A percentile compares a stretch with the other conserved stretches of the same genome.
Evolutionary conservation across 2,888 invertebrate species (phyloP).

Genomic region (Tipula vernalis): DNA sequence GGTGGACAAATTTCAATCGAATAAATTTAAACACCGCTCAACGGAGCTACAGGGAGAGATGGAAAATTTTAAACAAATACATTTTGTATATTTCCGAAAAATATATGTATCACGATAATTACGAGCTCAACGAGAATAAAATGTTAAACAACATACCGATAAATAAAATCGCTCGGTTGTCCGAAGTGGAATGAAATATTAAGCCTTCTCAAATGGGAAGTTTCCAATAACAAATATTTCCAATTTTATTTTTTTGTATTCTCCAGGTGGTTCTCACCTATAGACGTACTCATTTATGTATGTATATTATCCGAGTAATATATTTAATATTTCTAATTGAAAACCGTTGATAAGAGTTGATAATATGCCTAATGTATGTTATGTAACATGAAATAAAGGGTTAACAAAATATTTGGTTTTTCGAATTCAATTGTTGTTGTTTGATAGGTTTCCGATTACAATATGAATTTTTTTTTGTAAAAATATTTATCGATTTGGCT

Average conservation of each 20-base stretch:
- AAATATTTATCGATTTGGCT: not conserved
- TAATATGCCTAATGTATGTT: not conserved
- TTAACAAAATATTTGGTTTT: not conserved
- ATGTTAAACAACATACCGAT: no score
- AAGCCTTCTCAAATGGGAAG: no score
- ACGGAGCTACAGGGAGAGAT: no score
- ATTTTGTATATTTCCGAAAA: no score
- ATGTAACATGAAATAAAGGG: not conserved
- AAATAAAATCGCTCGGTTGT: no score
- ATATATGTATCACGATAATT: no score
- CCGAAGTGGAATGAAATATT: no score
- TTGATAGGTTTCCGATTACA: not conserved
- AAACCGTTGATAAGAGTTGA: not conserved
- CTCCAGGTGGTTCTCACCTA: not conserved
- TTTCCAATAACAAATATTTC: not conserved
- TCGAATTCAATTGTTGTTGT: not conserved
- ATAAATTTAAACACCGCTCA: no score
- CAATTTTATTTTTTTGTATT: not conserved
- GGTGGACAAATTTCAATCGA: no score
- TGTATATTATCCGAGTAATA: not conserved
- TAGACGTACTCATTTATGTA: not conserved
- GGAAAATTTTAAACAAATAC: no score
- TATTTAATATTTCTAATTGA: not conserved
- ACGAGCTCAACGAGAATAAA: no score
- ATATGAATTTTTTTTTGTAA: not conserved